phyloP scores from a whole-genome alignment of 2,113 vertebrate species.

The Bambusicola thoracicus region DNA sequence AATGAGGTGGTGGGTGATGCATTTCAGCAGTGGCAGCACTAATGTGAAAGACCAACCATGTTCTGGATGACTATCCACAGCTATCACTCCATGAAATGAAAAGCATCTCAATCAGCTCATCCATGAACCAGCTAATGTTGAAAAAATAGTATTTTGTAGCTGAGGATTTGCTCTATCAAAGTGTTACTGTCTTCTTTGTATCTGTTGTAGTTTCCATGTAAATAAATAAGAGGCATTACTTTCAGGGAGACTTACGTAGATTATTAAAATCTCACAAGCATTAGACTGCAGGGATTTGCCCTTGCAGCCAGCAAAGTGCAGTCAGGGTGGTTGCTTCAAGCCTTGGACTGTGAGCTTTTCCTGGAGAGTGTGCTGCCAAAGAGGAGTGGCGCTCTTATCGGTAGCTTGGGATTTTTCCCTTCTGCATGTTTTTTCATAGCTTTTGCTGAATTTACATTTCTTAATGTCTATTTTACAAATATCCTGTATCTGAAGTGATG shows the following conservation, averaged over 20 bases:
- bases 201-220: not conserved
- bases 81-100: too few species aligned
- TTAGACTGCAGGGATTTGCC: not conserved
- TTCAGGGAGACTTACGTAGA: not conserved
- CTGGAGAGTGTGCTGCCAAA: not conserved
- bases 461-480: not conserved
- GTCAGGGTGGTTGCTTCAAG: not conserved
- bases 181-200: not conserved
- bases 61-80: too few species aligned
- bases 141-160: not conserved
- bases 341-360: not conserved
- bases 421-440: not conserved
- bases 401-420: not conserved
- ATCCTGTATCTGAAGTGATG: not conserved
- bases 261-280: not conserved
- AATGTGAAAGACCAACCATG: not conserved
- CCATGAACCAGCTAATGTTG: too few species aligned
- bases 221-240: not conserved
- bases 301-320: not conserved
- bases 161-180: not conserved
- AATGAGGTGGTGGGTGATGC: not conserved
- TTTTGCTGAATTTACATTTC: conserved; percentile 11
- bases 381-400: not conserved
- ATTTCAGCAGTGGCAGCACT: not conserved
- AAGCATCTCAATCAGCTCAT: too few species aligned